Percentiles rank a stretch among this genome's conserved stretches.
Conservation (phyloP, 2,888 invertebrate genomes). For the Selenia dentaria region DNA sequence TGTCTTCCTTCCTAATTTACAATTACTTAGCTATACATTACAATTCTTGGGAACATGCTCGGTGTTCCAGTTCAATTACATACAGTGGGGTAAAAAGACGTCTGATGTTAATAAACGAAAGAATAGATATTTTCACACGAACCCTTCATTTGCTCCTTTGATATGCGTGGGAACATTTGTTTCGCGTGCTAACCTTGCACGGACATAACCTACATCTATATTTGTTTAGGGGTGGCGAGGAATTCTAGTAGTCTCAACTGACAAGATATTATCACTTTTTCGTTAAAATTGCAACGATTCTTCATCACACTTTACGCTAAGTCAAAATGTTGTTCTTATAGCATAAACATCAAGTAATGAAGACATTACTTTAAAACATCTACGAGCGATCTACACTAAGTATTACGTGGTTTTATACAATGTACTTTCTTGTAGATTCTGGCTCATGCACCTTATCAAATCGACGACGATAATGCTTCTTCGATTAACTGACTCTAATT, state of each 20-base stretch:
- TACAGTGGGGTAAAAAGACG: conserved; percentile 13
- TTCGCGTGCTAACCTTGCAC: conserved; percentile 35
- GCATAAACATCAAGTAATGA: too few species aligned
- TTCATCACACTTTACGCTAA: too few species aligned
- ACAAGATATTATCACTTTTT: conserved; percentile 11
- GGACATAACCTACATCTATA: conserved; percentile 28
- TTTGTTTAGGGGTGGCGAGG: conserved; percentile 23
- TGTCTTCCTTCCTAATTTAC: too few species aligned
- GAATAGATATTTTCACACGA: conserved; percentile 34
- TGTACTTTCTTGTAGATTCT: conserved; percentile 10
- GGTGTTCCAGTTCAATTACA: conserved; percentile 19
- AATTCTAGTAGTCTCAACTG: background rate
- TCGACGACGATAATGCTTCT: conserved; percentile 52
- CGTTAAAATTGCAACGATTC: too few species aligned
- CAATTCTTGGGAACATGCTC: conserved; percentile 7
- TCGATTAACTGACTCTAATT: conserved; percentile 60
- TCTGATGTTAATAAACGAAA: conserved; percentile 15
- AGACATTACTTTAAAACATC: too few species aligned
- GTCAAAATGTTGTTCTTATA: too few species aligned
- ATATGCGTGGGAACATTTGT: conserved; percentile 39
- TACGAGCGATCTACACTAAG: too few species aligned
- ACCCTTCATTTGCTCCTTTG: conserved; percentile 24
- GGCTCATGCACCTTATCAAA: conserved; percentile 49
- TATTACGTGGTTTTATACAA: conserved; percentile 14
- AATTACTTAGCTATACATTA: too few species aligned